Evolutionary conservation across 2,113 vertebrate genomes (phyloP).

Genomic region (Tenebrosternarchus preto): DNA sequence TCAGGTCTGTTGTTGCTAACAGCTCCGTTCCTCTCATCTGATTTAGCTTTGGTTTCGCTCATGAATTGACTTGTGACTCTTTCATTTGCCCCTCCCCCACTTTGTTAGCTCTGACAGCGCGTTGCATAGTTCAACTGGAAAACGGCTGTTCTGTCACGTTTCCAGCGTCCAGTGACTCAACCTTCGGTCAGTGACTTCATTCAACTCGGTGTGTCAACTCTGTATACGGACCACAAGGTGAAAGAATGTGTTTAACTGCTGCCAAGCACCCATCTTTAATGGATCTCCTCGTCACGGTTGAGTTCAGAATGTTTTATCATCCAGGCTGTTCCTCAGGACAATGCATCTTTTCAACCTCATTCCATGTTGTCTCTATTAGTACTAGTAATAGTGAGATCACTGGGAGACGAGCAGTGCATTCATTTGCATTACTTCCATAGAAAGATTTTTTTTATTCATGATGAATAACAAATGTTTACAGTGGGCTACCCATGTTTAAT

Average conservation of each 20-base stretch:
- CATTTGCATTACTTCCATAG: neutral
- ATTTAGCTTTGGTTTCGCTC: neutral
- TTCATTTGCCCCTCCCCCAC: neutral
- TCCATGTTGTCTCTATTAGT: neutral
- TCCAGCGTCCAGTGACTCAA: neutral
- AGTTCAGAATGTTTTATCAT: constrained; percentile 23
- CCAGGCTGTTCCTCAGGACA: constrained; percentile 5
- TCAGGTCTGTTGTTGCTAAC: constrained; percentile 25
- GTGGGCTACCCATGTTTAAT: too few species aligned
- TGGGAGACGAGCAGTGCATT: neutral
- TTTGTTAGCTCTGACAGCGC: neutral
- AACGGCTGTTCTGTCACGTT: neutral
- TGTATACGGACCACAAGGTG: neutral
- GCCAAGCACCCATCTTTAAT: neutral
- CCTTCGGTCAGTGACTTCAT: neutral
- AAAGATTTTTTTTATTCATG: neutral
- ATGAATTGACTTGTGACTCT: neutral
- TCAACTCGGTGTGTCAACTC: neutral
- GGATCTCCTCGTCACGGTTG: neutral
- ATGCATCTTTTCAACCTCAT: too few species aligned
- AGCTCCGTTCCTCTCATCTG: constrained; percentile 20
- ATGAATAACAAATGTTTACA: too few species aligned
- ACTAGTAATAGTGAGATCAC: neutral
- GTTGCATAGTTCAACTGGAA: neutral
- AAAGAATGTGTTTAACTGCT: neutral